These are phyloP conservation scores for Pseudorasbora parva DNA, from an alignment of 2,113 vertebrate species.

Conservation along the genomic window DNA sequence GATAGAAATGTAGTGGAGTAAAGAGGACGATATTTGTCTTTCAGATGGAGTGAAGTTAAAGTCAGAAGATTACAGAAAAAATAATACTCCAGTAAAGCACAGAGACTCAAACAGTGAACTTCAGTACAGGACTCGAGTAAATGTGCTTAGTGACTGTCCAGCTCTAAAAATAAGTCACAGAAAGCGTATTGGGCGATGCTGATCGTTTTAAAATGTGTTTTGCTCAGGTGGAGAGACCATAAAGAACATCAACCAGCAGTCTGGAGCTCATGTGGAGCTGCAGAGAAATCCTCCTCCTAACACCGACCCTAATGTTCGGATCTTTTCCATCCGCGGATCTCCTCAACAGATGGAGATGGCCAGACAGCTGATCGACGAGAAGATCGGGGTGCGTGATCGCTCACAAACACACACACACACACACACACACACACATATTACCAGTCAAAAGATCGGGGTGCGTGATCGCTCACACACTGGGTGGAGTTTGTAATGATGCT, in stretches of 20 bases:
- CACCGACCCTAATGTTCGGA: constrained; percentile 90
- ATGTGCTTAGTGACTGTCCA: no score
- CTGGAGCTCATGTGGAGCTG: constrained; percentile 95
- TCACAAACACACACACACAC: neutral
- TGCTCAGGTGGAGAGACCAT: constrained; percentile 93
- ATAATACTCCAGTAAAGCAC: no score
- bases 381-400: constrained; percentile 88
- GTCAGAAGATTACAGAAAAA: no score
- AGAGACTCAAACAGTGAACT: no score
- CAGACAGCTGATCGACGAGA: constrained; percentile 97
- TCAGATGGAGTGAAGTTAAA: no score
- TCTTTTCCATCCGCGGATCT: constrained; percentile 94
- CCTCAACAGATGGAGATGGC: constrained; percentile 95
- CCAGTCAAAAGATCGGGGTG: neutral
- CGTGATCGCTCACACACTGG: no score
- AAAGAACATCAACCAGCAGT: constrained; percentile 98
- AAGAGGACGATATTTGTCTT: no score
- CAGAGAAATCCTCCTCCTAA: constrained; percentile 95
- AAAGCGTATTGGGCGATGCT: no score
- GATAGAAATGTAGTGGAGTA: no score
- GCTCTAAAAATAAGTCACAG: no score
- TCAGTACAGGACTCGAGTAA: no score
- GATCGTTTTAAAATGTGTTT: neutral
- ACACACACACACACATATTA: no score
- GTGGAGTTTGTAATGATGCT: neutral